Conservation (phyloP, 2,797 vertebrate species). For the Antrozous pallidus region DNA sequence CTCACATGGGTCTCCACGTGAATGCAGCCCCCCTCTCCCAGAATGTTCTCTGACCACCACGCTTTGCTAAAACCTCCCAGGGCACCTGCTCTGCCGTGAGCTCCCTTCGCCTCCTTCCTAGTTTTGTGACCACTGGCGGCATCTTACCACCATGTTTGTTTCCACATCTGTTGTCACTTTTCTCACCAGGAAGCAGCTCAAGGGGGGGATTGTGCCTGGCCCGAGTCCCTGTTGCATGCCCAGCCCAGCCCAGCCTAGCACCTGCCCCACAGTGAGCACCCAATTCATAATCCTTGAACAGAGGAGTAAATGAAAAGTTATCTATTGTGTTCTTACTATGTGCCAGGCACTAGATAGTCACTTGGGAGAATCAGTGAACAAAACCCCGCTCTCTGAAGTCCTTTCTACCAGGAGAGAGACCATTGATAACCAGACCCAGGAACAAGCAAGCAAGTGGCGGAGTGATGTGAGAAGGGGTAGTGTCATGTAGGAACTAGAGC, state of each 20-base stretch:
- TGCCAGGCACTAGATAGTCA: not conserved
- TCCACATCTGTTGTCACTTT: not conserved
- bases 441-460: not conserved
- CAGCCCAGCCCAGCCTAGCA: not conserved
- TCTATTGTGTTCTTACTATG: not conserved
- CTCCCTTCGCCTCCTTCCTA: not conserved
- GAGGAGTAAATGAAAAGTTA: not conserved
- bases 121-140: not conserved
- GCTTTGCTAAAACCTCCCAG: not conserved
- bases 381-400: not conserved
- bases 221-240: not conserved
- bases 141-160: not conserved
- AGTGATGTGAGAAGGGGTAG: not conserved
- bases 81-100: not conserved
- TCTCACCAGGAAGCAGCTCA: not conserved
- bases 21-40: not conserved
- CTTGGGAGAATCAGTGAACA: not conserved
- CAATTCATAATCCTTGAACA: not conserved
- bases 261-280: not conserved
- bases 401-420: not conserved
- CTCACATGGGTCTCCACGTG: not conserved
- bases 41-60: fast-evolving
- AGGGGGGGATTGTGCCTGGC: not conserved
- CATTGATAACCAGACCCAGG: not conserved
- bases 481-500: not conserved